phyloP scores from a whole-genome alignment of 1,140 invertebrate species.

The Asbolus verrucosus region DNA sequence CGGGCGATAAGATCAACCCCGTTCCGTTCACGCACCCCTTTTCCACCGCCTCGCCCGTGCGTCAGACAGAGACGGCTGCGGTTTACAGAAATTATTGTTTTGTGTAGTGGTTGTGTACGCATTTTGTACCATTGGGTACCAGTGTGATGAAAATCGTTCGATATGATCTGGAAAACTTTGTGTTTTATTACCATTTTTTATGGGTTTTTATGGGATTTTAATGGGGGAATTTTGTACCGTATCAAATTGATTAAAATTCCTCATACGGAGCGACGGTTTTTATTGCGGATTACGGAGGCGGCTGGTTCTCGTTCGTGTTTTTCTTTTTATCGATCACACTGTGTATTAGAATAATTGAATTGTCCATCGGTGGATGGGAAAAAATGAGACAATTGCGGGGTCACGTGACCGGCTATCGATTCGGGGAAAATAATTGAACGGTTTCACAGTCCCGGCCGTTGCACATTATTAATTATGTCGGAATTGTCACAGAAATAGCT shows the following conservation, averaged over 20 bases:
- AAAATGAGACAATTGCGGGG: too few species aligned
- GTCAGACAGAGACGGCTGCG: conserved; percentile 35
- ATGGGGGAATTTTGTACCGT: conserved; percentile 27
- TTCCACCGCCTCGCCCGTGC: conserved; percentile 6
- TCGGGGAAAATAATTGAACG: too few species aligned
- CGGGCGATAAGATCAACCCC: conserved; percentile 29
- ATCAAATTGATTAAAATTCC: conserved; percentile 34
- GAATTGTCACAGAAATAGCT: too few species aligned
- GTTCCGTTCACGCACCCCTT: conserved; percentile 38
- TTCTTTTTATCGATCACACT: too few species aligned
- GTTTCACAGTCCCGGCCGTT: too few species aligned
- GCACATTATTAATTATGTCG: too few species aligned
- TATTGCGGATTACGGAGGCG: too few species aligned
- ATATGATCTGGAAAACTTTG: conserved; percentile 52
- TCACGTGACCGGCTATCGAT: too few species aligned
- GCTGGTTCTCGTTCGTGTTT: too few species aligned
- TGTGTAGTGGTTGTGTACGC: conserved; percentile 50
- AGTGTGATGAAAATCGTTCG: conserved; percentile 51
- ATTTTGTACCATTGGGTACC: conserved; percentile 56
- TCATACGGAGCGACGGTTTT: too few species aligned
- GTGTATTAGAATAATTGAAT: too few species aligned
- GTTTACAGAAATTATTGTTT: conserved; percentile 48
- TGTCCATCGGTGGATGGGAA: too few species aligned
- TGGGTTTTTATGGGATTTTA: conserved; percentile 18
- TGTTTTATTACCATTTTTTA: conserved; percentile 39